Base-by-base conservation (phyloP, 2,797 vertebrate species). In the Buphagus erythrorhynchus region DNA sequence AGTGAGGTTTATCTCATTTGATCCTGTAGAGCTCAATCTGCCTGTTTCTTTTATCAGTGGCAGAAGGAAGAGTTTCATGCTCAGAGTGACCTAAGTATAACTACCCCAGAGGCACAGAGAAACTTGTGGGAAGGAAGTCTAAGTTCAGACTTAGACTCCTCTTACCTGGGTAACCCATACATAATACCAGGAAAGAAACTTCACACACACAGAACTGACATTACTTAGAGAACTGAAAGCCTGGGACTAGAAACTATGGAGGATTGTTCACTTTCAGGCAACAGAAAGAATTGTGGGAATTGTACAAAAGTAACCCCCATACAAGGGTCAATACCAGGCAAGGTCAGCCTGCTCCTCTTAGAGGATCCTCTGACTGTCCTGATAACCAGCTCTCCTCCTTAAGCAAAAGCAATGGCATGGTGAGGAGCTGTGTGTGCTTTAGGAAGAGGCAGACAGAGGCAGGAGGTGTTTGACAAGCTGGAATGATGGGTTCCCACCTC, bases 171-270 rank as follows among this genome's bases (percentile, higher is more conserved):
- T 33, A 74, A 88, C 5, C 67, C 40, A 10, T 3, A 2, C 15
- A 21, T 58, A 71, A 92, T 76, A 82, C 22, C 42, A 51, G 29
- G 2, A 3, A 77, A 74, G 57, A 77, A 67, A 76, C 21, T 16
- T 25, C 40, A 46, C 1, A 1, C 1, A 0, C 31, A 16, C 33
- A 74, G 48, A 95, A 45, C 7, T n/a, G 29, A 12, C 6, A 10
- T 73, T 57, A 24, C 36, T 71, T 49, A 36, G 42, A 86, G 71
- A 90, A 54, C 8, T 24, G 36, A 65, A 15, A 29, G 16, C 43
- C 16, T 20, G 29, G n/a, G 21, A 54, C 20, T 36, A 52, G 73
- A 36, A 90, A 7, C 22, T 42, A 1, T 29, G n/a, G 28, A 52
- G 13, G 26, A 51, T 10, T 36, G 1, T 21, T 90, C 1, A 4